Conservation (phyloP, 1,140 invertebrate genomes). For the Aphidius gifuensis region DNA sequence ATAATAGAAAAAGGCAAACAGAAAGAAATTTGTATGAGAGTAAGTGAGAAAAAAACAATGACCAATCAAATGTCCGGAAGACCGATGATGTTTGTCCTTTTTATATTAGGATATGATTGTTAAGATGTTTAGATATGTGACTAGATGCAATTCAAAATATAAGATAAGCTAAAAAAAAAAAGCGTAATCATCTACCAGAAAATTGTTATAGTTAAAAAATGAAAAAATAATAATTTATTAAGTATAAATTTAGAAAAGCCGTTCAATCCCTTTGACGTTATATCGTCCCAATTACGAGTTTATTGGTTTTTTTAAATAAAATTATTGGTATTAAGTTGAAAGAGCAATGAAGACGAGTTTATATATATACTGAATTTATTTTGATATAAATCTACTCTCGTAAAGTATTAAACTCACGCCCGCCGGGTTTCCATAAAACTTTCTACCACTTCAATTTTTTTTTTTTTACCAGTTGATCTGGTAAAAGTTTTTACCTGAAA, state of each 20-base stretch:
- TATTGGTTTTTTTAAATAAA: conserved; percentile 36
- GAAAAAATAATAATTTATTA: conserved; percentile 7
- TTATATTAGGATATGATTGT: no score
- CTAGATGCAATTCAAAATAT: no score
- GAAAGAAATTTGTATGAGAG: no score
- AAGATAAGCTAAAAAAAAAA: no score
- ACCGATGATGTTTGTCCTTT: no score
- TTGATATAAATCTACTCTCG: conserved; percentile 13
- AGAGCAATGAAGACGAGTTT: conserved; percentile 6
- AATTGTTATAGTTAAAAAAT: conserved; percentile 8
- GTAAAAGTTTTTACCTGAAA: conserved; percentile 3
- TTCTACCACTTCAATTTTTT: conserved; percentile 13
- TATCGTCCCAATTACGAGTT: conserved; percentile 26
- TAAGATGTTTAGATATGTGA: no score
- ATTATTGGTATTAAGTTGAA: conserved; percentile 36
- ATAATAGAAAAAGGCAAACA: no score
- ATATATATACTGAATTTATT: neutral
- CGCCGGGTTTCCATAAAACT: neutral
- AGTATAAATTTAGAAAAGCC: neutral
- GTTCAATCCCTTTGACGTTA: no score
- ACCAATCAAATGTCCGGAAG: no score
- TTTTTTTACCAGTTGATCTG: conserved; percentile 1
- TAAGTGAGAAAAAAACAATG: no score
- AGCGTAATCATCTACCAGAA: neutral
- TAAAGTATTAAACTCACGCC: conserved; percentile 4